Percentiles rank a stretch among this genome's conserved stretches.
These are phyloP conservation scores for Cyclargus thomasi DNA, from an alignment of 1,140 invertebrate genomes.

Conservation along the genomic window DNA sequence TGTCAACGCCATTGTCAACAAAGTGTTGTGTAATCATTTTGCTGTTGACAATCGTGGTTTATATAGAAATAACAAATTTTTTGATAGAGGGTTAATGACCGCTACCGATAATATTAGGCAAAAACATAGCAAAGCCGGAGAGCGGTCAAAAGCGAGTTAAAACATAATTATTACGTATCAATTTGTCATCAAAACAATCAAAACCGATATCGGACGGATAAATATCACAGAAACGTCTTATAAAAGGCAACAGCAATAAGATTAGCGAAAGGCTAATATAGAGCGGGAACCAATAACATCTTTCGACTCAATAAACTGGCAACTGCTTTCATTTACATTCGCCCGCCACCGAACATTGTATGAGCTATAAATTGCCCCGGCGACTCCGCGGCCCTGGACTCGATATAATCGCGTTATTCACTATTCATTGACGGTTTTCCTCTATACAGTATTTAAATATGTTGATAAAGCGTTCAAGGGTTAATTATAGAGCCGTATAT, in stretches of 20 bases:
- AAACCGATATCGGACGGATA: too few relatives aligned
- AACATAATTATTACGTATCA: too few relatives aligned
- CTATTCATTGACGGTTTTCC: constrained; percentile 21
- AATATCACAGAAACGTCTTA: not conserved
- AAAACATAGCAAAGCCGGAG: too few relatives aligned
- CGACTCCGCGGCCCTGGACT: constrained; percentile 27
- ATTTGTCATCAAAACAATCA: too few relatives aligned
- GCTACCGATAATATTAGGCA: too few relatives aligned
- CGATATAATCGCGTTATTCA: constrained; percentile 5
- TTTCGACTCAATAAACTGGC: constrained; percentile 36
- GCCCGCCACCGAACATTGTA: constrained; percentile 34
- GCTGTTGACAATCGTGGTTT: too few relatives aligned
- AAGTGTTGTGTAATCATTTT: too few relatives aligned
- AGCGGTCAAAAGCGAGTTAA: too few relatives aligned
- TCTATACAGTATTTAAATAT: not conserved
- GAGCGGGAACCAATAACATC: constrained; percentile 28
- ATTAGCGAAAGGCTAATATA: constrained; percentile 21
- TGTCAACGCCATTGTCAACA: too few relatives aligned
- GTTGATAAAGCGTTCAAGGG: not conserved
- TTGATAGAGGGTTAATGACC: too few relatives aligned
- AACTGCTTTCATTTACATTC: constrained; percentile 38
- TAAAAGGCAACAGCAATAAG: not conserved
- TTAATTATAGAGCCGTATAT: not conserved
- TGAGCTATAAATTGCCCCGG: constrained; percentile 37
- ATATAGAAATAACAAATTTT: too few relatives aligned